Base-by-base conservation (phyloP, 1,140 invertebrate genomes). In the Branchinecta lindahli region DNA sequence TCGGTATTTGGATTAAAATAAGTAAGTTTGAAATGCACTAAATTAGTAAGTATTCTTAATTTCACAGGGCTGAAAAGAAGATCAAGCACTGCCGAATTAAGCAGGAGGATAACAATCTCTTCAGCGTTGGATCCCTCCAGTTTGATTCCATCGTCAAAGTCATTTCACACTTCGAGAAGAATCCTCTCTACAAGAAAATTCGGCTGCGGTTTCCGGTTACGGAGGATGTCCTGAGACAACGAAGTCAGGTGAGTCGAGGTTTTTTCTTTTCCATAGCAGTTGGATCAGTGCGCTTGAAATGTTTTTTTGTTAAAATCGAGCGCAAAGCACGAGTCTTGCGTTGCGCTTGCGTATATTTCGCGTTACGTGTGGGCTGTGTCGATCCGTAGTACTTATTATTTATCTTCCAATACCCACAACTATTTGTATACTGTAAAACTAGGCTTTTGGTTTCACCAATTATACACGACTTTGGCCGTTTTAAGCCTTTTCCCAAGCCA, bases 51-150 rank as follows among this genome's bases (percentile, higher is more conserved):
- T 33, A 33, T 33, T 33, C 33, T 33, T 61, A 15, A 20, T 61
- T 61, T 61, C 18, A 61, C 52, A 61, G 52, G 18, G 91, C 90
- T 33, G 91, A 95, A 75, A 89, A 88, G 21, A 90, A 92, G 79
- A 95, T 97, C 69, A 97, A 96, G 77, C 94, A 97, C 77, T 98
- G 95, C 79, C 84, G 91, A 68, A 92, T 98, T 44, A 91, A 91
- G 78, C 82, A 90, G 65, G 94, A 97, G 77, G 94, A 92, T 6
- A 83, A 94, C 0, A 12, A 20, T 20, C 77, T 96, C 0, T 98
- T 92, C 77, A 88, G 87, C 0, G 92, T 97, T 74, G 94, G 93
- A 10, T 88, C 86, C 3, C 88, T 89, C 61, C 88, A 91, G 76
- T 98, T 96, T 82, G 94, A 97, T 80, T 94, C 88, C 75, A 81